phyloP scores from a whole-genome alignment of 2,888 invertebrate species.

The Coleophora deauratella region DNA sequence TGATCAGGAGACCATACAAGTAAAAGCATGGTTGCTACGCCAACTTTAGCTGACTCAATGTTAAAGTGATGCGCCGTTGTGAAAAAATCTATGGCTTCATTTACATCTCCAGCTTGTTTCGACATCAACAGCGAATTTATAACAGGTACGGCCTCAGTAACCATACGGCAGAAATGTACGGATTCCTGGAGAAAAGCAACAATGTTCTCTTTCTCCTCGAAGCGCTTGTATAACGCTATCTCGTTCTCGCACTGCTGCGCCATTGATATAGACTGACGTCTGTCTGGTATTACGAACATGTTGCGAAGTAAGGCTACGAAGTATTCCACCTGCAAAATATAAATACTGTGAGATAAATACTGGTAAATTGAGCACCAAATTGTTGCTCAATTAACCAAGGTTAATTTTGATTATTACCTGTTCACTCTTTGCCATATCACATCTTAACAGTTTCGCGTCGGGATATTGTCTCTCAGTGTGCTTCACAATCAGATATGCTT shows the following conservation, averaged over 20 bases:
- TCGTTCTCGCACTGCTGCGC: slow-evolving; percentile 60
- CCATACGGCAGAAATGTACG: slow-evolving; percentile 64
- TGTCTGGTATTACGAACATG: slow-evolving; percentile 53
- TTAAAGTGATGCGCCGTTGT: slow-evolving; percentile 86
- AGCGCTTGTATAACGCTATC: slow-evolving; percentile 61
- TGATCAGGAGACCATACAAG: slow-evolving; percentile 88
- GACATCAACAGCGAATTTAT: slow-evolving; percentile 83
- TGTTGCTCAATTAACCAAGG: no score
- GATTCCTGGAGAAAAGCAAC: slow-evolving; percentile 83
- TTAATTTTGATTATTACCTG: no score
- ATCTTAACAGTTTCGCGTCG: slow-evolving; percentile 57
- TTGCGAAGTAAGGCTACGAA: slow-evolving; percentile 60
- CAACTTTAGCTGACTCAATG: slow-evolving; percentile 80
- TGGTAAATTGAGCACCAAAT: no score
- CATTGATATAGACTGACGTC: slow-evolving; percentile 35
- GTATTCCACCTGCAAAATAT: slow-evolving; percentile 52
- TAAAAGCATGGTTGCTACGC: slow-evolving; percentile 83
- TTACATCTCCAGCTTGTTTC: slow-evolving; percentile 83
- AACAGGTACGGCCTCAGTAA: slow-evolving; percentile 65
- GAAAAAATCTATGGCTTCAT: slow-evolving; percentile 92
- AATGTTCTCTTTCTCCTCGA: slow-evolving; percentile 75
- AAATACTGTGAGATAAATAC: background rate
- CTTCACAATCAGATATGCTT: slow-evolving; percentile 66
- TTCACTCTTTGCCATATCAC: slow-evolving; percentile 63
- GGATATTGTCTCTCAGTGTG: slow-evolving; percentile 63